Evolutionary conservation across 2,797 vertebrate genomes (phyloP).

Genomic region (Intellagama lesueurii): DNA sequence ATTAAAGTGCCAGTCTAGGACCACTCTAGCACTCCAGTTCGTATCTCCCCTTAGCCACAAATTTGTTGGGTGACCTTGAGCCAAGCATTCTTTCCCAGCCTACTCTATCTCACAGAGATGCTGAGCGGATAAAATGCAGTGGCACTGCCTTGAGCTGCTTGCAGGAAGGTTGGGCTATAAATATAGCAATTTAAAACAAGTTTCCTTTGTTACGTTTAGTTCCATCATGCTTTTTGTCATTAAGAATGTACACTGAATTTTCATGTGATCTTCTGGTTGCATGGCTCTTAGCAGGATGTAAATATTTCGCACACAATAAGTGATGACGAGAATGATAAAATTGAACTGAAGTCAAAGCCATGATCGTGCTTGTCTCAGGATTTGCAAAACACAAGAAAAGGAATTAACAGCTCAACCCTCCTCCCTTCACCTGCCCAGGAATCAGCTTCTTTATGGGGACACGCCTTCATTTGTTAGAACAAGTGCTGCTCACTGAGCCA

Average conservation of each 20-base stretch:
- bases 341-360: neutral
- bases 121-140: neutral
- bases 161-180: neutral
- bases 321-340: neutral
- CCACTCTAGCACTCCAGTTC: neutral
- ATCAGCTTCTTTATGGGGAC: conserved; percentile 16
- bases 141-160: neutral
- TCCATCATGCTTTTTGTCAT: neutral
- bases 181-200: neutral
- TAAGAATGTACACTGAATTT: neutral
- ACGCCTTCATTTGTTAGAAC: conserved; percentile 22
- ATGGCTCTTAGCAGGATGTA: neutral
- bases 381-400: neutral
- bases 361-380: neutral
- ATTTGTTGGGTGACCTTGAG: neutral
- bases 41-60: neutral
- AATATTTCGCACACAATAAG: neutral
- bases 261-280: neutral
- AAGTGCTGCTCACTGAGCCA: conserved; percentile 20
- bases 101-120: neutral
- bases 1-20: neutral
- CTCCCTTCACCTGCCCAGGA: conserved; percentile 6
- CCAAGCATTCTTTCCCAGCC: neutral
- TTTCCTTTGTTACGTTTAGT: neutral
- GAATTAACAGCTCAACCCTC: neutral